Evolutionary conservation across 2,888 invertebrate genomes (phyloP).

Genomic region (Stenotaenia linearis): DNA sequence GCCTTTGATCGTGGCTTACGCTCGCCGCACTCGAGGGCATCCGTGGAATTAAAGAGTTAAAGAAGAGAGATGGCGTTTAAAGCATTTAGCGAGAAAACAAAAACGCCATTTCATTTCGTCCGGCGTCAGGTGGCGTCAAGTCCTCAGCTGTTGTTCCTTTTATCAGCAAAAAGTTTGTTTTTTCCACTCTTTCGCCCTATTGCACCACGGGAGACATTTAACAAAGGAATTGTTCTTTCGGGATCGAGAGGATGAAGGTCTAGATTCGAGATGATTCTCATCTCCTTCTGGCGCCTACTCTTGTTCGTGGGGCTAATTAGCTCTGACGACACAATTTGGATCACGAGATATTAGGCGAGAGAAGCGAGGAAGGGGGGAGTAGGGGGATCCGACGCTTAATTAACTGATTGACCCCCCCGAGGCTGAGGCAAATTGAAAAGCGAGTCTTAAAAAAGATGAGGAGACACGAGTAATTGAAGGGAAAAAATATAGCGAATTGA

Average conservation of each 20-base stretch:
- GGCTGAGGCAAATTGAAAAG: slow-evolving; percentile 19
- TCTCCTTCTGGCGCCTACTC: background rate
- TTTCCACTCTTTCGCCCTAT: background rate
- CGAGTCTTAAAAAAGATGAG: background rate
- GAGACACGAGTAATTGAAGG: slow-evolving; percentile 12
- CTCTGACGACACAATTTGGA: slow-evolving; percentile 26
- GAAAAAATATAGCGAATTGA: too few relatives aligned
- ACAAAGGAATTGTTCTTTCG: background rate
- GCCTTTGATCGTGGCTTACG: slow-evolving; percentile 17
- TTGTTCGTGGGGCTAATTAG: slow-evolving; percentile 2
- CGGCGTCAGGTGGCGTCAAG: background rate
- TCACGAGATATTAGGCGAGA: background rate
- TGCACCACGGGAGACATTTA: background rate
- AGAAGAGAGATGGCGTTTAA: background rate
- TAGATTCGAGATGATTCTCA: too few relatives aligned
- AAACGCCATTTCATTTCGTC: background rate
- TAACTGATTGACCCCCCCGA: slow-evolving; percentile 17
- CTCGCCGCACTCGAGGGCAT: slow-evolving; percentile 24
- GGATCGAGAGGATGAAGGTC: background rate
- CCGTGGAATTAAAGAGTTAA: slow-evolving; percentile 23
- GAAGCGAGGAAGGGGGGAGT: background rate
- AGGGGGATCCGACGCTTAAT: slow-evolving; percentile 8
- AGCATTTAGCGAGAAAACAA: background rate
- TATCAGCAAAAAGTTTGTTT: background rate
- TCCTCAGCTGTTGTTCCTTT: background rate